phyloP scores from a whole-genome alignment of 2,113 vertebrate genomes.

The Tachysurus vachellii region DNA sequence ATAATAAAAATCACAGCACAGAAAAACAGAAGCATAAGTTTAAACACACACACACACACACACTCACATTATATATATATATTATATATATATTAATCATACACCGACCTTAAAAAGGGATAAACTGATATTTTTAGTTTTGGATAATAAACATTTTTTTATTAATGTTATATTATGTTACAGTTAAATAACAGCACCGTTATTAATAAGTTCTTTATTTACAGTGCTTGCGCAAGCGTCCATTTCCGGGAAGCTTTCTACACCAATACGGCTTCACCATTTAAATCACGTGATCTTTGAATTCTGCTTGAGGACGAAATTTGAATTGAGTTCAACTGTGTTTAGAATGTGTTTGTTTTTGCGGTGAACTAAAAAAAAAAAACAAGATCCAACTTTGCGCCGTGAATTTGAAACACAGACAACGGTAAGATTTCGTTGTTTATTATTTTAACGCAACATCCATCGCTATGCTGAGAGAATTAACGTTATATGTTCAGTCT shows the following conservation, averaged over 20 bases:
- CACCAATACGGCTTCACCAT: constrained; percentile 59
- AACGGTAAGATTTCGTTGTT: constrained; percentile 8
- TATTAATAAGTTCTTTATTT: neutral
- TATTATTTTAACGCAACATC: neutral
- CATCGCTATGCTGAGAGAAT: neutral
- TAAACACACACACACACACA: no score
- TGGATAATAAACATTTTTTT: no score
- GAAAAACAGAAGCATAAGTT: no score
- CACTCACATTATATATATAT: no score
- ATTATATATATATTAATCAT: no score
- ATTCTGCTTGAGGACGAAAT: constrained; percentile 58
- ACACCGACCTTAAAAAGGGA: no score
- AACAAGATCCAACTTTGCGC: neutral
- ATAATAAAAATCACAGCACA: no score
- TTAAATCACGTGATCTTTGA: constrained; percentile 59
- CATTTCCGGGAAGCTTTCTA: constrained; percentile 22
- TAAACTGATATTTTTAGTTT: no score
- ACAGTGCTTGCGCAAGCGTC: neutral
- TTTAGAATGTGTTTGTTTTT: neutral
- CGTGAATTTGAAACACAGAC: neutral
- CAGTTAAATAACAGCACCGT: neutral
- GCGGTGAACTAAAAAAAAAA: neutral
- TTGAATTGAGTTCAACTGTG: constrained; percentile 65
- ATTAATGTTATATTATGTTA: no score
- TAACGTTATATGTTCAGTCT: neutral